These are phyloP conservation scores for Polypterus senegalus DNA, from an alignment of 2,113 vertebrate species.

Conservation along the genomic window DNA sequence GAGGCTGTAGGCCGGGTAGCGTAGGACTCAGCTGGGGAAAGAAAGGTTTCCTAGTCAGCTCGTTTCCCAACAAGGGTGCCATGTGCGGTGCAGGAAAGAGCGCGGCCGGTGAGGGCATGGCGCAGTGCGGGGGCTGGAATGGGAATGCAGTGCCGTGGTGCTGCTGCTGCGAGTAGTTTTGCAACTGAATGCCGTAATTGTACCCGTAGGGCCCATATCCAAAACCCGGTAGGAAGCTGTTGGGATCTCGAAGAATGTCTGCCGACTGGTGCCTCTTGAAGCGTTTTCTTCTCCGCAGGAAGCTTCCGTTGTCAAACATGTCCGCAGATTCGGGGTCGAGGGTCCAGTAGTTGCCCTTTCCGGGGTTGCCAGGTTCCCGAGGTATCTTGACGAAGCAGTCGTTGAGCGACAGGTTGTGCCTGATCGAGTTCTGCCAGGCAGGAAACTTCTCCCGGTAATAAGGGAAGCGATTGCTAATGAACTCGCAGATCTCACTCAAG, in stretches of 20 bases:
- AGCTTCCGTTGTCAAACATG: slow-evolving; percentile 90
- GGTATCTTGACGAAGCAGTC: slow-evolving; percentile 91
- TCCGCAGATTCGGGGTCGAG: slow-evolving; percentile 87
- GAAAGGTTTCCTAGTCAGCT: slow-evolving; percentile 60
- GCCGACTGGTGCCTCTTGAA: slow-evolving; percentile 79
- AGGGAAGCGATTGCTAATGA: slow-evolving; percentile 87
- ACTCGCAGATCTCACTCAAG: slow-evolving; percentile 91
- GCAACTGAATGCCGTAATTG: slow-evolving; percentile 84
- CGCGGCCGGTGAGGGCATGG: slow-evolving; percentile 57
- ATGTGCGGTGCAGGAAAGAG: slow-evolving; percentile 68
- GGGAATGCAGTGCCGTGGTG: slow-evolving; percentile 60
- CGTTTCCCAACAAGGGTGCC: slow-evolving; percentile 68
- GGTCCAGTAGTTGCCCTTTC: slow-evolving; percentile 92
- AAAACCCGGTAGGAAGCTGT: slow-evolving; percentile 81
- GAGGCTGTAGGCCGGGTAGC: slow-evolving; percentile 56
- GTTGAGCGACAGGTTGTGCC: slow-evolving; percentile 83
- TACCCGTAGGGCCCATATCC: slow-evolving; percentile 90
- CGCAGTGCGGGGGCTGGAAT: slow-evolving; percentile 65
- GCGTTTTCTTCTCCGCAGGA: slow-evolving; percentile 79
- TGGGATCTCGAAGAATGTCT: slow-evolving; percentile 75
- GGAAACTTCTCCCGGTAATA: slow-evolving; percentile 92
- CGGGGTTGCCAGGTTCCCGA: slow-evolving; percentile 74
- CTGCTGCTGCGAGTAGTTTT: slow-evolving; percentile 64
- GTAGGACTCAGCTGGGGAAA: slow-evolving; percentile 57
- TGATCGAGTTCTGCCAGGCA: slow-evolving; percentile 87